Evolutionary conservation across 1,140 invertebrate species (phyloP).

Genomic region (Hydropsyche tenuis): DNA sequence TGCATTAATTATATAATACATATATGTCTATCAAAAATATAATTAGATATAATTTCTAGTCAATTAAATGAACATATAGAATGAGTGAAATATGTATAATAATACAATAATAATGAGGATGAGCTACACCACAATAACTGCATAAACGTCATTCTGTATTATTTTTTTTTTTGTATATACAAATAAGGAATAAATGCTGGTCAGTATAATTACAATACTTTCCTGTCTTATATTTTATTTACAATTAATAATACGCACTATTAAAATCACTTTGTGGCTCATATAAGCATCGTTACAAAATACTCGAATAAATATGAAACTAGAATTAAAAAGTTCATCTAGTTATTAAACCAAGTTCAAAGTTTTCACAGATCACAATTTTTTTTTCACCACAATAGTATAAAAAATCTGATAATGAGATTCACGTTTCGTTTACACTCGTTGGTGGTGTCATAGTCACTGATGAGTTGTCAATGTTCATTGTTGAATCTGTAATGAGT

Average conservation of each 20-base stretch:
- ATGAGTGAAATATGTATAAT: background rate
- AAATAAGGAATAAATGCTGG: constrained; percentile 20
- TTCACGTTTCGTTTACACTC: constrained; percentile 43
- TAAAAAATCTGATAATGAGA: background rate
- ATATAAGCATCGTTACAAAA: background rate
- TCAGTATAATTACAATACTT: constrained; percentile 15
- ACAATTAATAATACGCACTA: background rate
- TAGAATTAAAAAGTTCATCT: background rate
- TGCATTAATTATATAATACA: background rate
- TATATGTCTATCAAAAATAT: constrained; percentile 9
- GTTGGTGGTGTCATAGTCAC: constrained; percentile 28
- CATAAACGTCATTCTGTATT: too few species aligned
- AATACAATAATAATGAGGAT: constrained; percentile 9
- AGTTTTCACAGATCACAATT: background rate
- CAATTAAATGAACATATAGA: background rate
- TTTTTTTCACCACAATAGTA: too few species aligned
- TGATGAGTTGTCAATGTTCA: constrained; percentile 6
- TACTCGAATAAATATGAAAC: too few species aligned
- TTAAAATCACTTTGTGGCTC: background rate
- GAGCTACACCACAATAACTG: background rate
- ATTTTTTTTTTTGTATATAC: background rate
- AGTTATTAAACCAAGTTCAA: background rate
- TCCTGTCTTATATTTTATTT: constrained; percentile 23
- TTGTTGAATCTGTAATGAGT: background rate
- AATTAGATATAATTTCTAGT: background rate